A percentile compares a stretch with the other conserved stretches of the same genome.
phyloP scores from a whole-genome alignment of 2,113 vertebrate species.

The Carettochelys insculpta region DNA sequence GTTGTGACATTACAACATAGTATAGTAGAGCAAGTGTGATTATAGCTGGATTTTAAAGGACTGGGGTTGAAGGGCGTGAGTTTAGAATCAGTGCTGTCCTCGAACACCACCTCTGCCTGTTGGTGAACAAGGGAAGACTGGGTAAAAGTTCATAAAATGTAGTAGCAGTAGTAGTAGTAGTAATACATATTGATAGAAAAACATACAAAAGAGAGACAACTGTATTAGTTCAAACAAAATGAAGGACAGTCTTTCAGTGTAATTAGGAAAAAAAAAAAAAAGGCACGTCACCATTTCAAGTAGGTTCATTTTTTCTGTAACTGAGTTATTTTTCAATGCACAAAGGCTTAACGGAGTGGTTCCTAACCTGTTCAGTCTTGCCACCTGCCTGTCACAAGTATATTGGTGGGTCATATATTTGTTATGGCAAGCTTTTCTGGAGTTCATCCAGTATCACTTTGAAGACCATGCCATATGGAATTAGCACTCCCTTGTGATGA shows the following conservation, averaged over 20 bases:
- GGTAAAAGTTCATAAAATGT: background rate
- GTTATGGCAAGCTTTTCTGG: background rate
- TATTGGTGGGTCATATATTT: background rate
- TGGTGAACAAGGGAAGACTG: background rate
- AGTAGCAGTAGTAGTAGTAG: too few relatives aligned
- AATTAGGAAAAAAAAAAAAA: rapidly evolving
- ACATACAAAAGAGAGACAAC: background rate
- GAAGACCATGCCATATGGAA: background rate
- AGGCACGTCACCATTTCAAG: background rate
- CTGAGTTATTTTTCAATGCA: background rate
- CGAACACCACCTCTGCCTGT: background rate
- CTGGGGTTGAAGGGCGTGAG: background rate
- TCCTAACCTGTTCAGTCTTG: background rate
- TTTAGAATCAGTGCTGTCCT: background rate
- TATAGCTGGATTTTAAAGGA: constrained; percentile 4
- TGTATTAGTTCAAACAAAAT: background rate
- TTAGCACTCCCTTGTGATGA: background rate
- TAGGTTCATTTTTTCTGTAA: background rate
- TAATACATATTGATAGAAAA: background rate
- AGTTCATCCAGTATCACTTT: background rate
- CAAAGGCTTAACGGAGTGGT: background rate
- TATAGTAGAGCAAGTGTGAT: background rate
- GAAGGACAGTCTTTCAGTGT: background rate
- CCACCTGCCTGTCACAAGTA: background rate
- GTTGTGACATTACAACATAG: background rate